phyloP scores from a whole-genome alignment of 2,797 vertebrate genomes.

The Lepilemur ruficaudatus region DNA sequence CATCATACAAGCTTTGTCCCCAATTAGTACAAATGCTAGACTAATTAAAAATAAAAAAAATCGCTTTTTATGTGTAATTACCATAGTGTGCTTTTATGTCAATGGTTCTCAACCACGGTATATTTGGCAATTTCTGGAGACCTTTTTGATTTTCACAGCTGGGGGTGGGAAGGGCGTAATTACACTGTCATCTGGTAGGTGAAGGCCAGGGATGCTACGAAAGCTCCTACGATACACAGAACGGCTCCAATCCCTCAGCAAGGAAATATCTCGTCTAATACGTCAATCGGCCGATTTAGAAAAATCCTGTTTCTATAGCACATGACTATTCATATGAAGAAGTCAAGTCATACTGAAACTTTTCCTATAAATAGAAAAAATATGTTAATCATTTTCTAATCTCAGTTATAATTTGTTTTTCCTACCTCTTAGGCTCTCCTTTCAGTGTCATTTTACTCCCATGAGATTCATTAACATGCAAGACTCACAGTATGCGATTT shows the following conservation, averaged over 20 bases:
- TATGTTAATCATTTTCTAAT: not conserved
- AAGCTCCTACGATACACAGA: not conserved
- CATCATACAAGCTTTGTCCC: not conserved
- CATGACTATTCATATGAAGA: not conserved
- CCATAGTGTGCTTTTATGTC: not conserved
- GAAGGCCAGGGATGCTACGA: not conserved
- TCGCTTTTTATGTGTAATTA: not conserved
- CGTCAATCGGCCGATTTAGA: not conserved
- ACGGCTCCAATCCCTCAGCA: not conserved
- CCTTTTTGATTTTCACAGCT: not conserved
- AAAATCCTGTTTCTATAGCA: too few relatives aligned
- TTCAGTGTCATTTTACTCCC: not conserved
- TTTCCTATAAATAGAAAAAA: not conserved
- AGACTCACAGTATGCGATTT: not conserved
- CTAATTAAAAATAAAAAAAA: not conserved
- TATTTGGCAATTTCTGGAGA: not conserved
- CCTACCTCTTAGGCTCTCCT: not conserved
- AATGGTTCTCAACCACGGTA: not conserved
- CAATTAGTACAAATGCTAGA: not conserved
- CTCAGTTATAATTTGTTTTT: not conserved
- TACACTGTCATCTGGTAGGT: not conserved
- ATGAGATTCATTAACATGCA: not conserved
- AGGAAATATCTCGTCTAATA: not conserved
- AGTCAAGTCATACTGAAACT: not conserved
- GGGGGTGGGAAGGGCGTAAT: not conserved